phyloP scores from a whole-genome alignment of 2,797 vertebrate species.

The Discoglossus pictus region DNA sequence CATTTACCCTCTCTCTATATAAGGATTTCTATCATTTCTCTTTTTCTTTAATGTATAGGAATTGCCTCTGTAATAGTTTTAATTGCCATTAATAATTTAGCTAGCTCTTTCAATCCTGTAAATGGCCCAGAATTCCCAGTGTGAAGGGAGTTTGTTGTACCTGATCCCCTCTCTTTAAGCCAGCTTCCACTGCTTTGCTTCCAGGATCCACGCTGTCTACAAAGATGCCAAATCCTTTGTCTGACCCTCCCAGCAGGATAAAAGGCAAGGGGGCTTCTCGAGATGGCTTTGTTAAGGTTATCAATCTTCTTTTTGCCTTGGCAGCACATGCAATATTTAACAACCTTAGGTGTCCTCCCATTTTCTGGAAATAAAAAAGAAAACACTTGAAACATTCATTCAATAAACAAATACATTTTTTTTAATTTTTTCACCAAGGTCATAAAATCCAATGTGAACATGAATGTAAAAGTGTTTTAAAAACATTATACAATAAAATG shows the following conservation, averaged over 20 bases:
- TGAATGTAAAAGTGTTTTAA: no score
- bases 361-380: slow-evolving; percentile 79
- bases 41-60: slow-evolving; percentile 35
- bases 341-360: slow-evolving; percentile 96
- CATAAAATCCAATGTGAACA: no score
- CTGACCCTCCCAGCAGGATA: slow-evolving; percentile 90
- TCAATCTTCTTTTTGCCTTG: slow-evolving; percentile 93
- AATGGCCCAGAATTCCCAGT: slow-evolving; percentile 12
- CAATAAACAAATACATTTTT: no score
- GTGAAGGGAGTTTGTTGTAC: slow-evolving; percentile 61
- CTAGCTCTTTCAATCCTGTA: slow-evolving; percentile 10
- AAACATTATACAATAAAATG: no score
- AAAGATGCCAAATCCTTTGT: slow-evolving; percentile 96
- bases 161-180: slow-evolving; percentile 97
- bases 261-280: slow-evolving; percentile 94
- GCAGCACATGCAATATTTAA: slow-evolving; percentile 98
- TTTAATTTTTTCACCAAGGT: no score
- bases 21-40: no score
- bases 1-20: slow-evolving; percentile 35
- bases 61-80: slow-evolving; percentile 23
- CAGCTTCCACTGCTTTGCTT: slow-evolving; percentile 93
- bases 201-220: slow-evolving; percentile 92
- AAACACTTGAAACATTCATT: background rate
- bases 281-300: slow-evolving; percentile 95
- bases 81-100: slow-evolving; percentile 33